These are phyloP conservation scores for Chlorops oryzae DNA, from an alignment of 1,140 invertebrate genomes.

Conservation along the genomic window DNA sequence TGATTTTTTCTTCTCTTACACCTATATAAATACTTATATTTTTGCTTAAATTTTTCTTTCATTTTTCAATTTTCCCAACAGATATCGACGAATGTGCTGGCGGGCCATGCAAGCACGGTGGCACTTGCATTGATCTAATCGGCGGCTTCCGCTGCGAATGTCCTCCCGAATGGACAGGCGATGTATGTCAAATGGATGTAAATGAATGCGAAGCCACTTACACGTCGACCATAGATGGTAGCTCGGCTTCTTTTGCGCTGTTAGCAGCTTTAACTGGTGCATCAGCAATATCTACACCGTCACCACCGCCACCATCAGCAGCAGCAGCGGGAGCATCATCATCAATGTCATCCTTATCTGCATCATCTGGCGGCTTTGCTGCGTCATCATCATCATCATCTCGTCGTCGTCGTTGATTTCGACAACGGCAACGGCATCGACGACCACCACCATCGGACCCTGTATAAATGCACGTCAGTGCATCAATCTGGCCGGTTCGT, in stretches of 20 bases:
- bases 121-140: conserved; percentile 71
- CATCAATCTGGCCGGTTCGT: conserved; percentile 74
- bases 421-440: conserved; percentile 9
- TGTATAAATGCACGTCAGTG: conserved; percentile 79
- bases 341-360: conserved; percentile 11
- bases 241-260: conserved; percentile 47
- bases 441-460: conserved; percentile 47
- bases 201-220: conserved; percentile 57
- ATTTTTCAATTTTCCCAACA: conserved; percentile 35
- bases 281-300: conserved; percentile 13
- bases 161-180: conserved; percentile 73
- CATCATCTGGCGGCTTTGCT: conserved; percentile 12
- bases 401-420: too few relatives aligned
- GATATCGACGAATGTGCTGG: conserved; percentile 81
- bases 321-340: conserved; percentile 57
- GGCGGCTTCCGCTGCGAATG: conserved; percentile 73
- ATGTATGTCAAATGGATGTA: conserved; percentile 69
- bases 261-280: conserved; percentile 46
- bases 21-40: too few relatives aligned
- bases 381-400: conserved; percentile 10
- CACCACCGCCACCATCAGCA: conserved; percentile 51
- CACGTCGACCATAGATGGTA: background rate
- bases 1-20: too few relatives aligned
- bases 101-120: conserved; percentile 80
- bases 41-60: too few relatives aligned